Base-by-base conservation (phyloP, 2,113 vertebrate species). In the Tautogolabrus adspersus region DNA sequence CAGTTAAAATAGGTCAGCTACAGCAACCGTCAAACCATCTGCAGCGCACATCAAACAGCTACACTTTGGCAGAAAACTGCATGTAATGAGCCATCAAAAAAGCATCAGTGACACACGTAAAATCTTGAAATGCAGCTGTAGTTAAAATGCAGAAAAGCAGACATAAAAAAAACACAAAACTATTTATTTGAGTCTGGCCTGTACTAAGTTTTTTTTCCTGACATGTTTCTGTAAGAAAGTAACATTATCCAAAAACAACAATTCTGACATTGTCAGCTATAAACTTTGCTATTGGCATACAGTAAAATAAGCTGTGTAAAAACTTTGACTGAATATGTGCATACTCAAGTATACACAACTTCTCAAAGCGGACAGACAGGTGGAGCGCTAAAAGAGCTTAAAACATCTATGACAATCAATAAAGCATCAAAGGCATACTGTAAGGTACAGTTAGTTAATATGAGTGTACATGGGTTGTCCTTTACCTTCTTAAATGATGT, bases 1-100 rank as follows among this genome's bases (percentile, higher is more conserved):
- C 18, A n/a, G 38, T 51, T 72, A 72, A 49, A 79, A 72, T 72
- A 79, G 72, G 79, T 67, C 79, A 65, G 46, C 72, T 38, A 72
- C 66, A 72, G 54, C 57, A 61, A 64, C 40, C 47, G 56, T 66
- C 22, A 30, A 85, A 51, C 42, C 65, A 59, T 70, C 57, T 84
- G 66, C 72, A 79, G 55, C 61, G 12, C 55, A 62, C 57, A 55
- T 76, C 37, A 23, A n/a, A 59, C 49, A 44, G 64, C 55, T 55
- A 40, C 49, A 7, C 61, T 66, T 13, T 42, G n/a, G 30, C 52
- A 63, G 22, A 64, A 46, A 58, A 44, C 30, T n/a, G 61, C 66
- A 66, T 60, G 19, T 60, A 46, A 76, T 72, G 21, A 69, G 68
- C 54, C 34, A 56, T 47, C 60, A 12, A 55, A 60, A 75, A 79